Percentiles rank a stretch among this genome's conserved stretches.
phyloP scores from a whole-genome alignment of 2,797 vertebrate genomes.

The Lagodon rhomboides region DNA sequence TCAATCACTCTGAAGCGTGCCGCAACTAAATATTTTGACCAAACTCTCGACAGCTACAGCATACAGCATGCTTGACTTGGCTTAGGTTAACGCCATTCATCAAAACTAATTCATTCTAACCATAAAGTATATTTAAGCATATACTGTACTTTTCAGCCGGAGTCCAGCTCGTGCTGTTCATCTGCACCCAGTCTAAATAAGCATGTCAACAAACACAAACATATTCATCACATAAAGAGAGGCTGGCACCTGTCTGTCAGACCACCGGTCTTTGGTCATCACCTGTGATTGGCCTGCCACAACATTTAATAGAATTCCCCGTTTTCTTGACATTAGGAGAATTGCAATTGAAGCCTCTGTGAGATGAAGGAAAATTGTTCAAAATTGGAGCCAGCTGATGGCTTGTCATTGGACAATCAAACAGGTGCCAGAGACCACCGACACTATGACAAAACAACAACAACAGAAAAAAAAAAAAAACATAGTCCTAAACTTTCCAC shows the following conservation, averaged over 20 bases:
- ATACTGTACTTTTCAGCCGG: background rate
- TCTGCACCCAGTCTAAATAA: background rate
- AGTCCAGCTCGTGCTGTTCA: background rate
- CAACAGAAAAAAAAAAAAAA: background rate
- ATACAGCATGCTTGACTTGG: background rate
- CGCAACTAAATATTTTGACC: background rate
- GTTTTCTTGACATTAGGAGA: slow-evolving; percentile 27
- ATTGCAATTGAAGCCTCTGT: slow-evolving; percentile 13
- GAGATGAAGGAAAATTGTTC: slow-evolving; percentile 13
- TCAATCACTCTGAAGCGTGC: accelerated
- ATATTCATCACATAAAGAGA: slow-evolving; percentile 33
- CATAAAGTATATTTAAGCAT: background rate
- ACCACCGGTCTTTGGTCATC: slow-evolving; percentile 22
- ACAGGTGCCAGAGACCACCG: background rate
- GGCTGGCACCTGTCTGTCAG: slow-evolving; percentile 23
- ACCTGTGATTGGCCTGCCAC: slow-evolving; percentile 39
- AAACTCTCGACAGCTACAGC: background rate
- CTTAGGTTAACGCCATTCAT: background rate
- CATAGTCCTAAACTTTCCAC: background rate
- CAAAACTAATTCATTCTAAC: background rate
- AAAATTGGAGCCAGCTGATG: slow-evolving; percentile 18
- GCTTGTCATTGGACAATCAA: slow-evolving; percentile 18
- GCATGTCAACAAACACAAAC: slow-evolving; percentile 21
- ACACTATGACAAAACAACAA: background rate
- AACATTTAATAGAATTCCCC: slow-evolving; percentile 29